A percentile compares a stretch with the other conserved stretches of the same genome.
phyloP scores from a whole-genome alignment of 2,797 vertebrate genomes.

The Mycteria americana region DNA sequence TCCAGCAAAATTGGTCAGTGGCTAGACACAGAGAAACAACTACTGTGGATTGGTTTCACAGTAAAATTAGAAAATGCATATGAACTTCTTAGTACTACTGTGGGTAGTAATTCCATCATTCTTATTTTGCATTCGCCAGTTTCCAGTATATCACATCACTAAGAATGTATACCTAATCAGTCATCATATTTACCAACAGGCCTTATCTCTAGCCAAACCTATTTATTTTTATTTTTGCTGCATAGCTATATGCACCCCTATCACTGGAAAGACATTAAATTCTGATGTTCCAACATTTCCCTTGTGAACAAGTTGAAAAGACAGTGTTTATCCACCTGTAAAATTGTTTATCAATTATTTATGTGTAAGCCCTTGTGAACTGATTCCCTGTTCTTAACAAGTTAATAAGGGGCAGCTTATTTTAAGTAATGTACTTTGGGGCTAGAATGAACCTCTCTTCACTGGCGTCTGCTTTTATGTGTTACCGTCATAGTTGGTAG shows the following conservation, averaged over 20 bases:
- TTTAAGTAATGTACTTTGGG: background rate
- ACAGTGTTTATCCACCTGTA: slow-evolving; percentile 2
- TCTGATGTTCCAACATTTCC: background rate
- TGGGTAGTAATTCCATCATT: background rate
- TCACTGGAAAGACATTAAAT: background rate
- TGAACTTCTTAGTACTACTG: background rate
- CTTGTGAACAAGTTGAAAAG: slow-evolving; percentile 5
- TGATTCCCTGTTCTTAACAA: slow-evolving; percentile 15
- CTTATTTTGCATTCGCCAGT: background rate
- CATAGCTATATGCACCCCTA: background rate
- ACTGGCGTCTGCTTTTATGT: background rate
- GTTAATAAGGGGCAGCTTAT: slow-evolving; percentile 16
- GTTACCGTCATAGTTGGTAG: background rate
- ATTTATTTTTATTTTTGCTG: background rate
- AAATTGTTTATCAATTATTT: slow-evolving; percentile 50
- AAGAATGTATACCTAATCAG: background rate
- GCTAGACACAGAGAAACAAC: background rate
- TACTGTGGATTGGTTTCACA: background rate
- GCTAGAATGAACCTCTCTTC: background rate
- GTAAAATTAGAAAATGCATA: slow-evolving; percentile 13
- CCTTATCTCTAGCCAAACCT: background rate
- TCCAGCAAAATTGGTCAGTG: background rate
- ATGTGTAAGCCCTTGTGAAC: background rate
- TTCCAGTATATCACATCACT: background rate
- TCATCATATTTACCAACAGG: background rate